Conservation (phyloP, 35 echinoderm and acorn worm genomes). For the Ptychodera flava region DNA sequence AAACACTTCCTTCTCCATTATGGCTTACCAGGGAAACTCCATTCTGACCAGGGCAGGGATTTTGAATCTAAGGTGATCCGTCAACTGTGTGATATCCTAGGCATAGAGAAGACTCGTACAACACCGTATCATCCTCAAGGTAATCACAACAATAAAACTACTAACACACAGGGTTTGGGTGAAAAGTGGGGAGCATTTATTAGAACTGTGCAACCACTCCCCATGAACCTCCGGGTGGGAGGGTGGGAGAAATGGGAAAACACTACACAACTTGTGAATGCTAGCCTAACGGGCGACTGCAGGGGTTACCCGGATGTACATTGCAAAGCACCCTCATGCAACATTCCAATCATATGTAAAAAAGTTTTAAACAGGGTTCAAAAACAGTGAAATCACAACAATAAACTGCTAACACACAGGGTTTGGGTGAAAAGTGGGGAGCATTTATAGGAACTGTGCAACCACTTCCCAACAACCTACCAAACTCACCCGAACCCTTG, state of each 20-base stretch:
- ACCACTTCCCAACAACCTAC: constrained; percentile 35
- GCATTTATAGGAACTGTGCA: constrained; percentile 41
- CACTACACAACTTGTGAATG: too few relatives aligned
- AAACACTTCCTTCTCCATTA: constrained; percentile 41
- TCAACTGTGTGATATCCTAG: constrained; percentile 45
- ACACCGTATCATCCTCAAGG: too few relatives aligned
- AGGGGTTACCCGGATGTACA: too few relatives aligned
- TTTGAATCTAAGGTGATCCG: constrained; percentile 57
- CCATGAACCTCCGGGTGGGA: too few relatives aligned
- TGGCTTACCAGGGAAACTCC: too few relatives aligned
- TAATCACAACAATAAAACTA: too few relatives aligned
- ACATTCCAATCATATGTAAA: constrained; percentile 40
- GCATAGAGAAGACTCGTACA: constrained; percentile 36
- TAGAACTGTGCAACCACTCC: too few relatives aligned
- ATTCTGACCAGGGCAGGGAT: constrained; percentile 67
- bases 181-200: too few relatives aligned
- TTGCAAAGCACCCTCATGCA: constrained; percentile 54
- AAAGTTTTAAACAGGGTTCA: constrained; percentile 44
- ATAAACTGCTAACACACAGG: constrained; percentile 29
- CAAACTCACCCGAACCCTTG: constrained; percentile 33
- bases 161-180: too few relatives aligned
- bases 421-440: too few relatives aligned
- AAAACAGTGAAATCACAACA: constrained; percentile 34
- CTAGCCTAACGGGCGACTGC: too few relatives aligned
- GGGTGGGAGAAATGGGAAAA: too few relatives aligned